Percentiles rank a stretch among this genome's conserved stretches.
phyloP scores from a whole-genome alignment of 2,888 invertebrate species.

The Rhopalosiphum nymphaeae region DNA sequence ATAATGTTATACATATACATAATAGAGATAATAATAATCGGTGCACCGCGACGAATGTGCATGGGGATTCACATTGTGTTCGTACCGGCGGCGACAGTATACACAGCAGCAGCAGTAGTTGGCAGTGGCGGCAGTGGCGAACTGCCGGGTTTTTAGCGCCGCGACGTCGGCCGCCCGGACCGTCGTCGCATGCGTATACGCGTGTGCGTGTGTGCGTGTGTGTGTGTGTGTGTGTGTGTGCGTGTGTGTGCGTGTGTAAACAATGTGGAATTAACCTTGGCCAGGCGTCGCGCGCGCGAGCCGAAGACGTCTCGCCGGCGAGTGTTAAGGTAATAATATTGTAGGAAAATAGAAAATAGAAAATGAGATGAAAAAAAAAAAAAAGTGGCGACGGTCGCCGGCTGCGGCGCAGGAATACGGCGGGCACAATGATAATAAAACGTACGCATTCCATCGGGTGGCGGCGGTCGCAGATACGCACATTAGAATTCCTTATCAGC shows the following conservation, averaged over 20 bases:
- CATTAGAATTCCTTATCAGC: conserved; percentile 64
- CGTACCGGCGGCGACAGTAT: conserved; percentile 1
- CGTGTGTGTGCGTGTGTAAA: conserved; percentile 35
- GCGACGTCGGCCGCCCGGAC: conserved; percentile 23
- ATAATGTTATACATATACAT: neutral
- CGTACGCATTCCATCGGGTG: conserved; percentile 46
- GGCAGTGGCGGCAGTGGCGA: neutral
- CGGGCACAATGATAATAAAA: neutral
- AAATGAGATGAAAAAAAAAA: neutral
- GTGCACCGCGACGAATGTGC: conserved; percentile 62
- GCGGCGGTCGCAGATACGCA: conserved; percentile 52
- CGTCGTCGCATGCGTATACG: neutral
- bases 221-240: conserved; percentile 6
- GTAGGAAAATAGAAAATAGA: neutral
- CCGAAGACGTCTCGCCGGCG: conserved; percentile 22
- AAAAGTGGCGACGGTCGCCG: conserved; percentile 25
- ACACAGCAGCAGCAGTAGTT: neutral
- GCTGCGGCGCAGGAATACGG: neutral
- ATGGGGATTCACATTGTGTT: conserved; percentile 47
- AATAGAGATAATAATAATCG: conserved; percentile 38
- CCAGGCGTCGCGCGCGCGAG: conserved; percentile 59
- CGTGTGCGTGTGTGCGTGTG: neutral
- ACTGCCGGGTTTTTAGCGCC: conserved; percentile 52
- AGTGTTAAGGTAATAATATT: neutral
- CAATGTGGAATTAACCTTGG: conserved; percentile 65